These are phyloP conservation scores for Sebastes matsubarae DNA, from an alignment of 2,797 vertebrate genomes.

Conservation along the genomic window DNA sequence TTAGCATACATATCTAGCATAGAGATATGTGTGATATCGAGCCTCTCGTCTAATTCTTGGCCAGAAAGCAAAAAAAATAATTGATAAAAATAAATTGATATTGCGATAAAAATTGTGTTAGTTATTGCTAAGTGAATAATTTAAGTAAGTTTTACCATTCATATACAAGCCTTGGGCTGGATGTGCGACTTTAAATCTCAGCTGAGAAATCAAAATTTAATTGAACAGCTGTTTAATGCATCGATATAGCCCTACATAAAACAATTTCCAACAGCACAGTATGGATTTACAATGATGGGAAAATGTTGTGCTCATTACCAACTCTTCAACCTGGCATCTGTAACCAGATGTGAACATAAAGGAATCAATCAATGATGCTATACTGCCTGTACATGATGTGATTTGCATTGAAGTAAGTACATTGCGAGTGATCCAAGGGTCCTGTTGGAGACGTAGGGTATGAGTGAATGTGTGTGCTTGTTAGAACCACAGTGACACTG, in stretches of 20 bases:
- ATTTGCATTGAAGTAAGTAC: constrained; percentile 28
- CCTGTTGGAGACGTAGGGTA: constrained; percentile 14
- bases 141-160: neutral
- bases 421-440: constrained; percentile 31
- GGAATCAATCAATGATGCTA: constrained; percentile 40
- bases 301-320: constrained; percentile 19
- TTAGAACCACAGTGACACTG: constrained; percentile 31
- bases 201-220: neutral
- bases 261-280: constrained; percentile 4
- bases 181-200: neutral
- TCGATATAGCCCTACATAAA: constrained; percentile 8
- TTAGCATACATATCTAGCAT: too few species aligned
- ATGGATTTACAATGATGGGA: constrained; percentile 35
- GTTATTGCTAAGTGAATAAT: neutral
- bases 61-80: neutral
- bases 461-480: constrained; percentile 15
- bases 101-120: neutral
- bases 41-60: too few species aligned
- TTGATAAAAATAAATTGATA: neutral
- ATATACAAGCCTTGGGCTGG: neutral
- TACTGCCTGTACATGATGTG: constrained; percentile 6
- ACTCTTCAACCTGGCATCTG: constrained; percentile 41
- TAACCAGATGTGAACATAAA: constrained; percentile 45
- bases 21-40: too few species aligned
- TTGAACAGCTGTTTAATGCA: constrained; percentile 20